Evolutionary conservation across 2,113 vertebrate species (phyloP).

Genomic region (cat (Felis catus)): DNA sequence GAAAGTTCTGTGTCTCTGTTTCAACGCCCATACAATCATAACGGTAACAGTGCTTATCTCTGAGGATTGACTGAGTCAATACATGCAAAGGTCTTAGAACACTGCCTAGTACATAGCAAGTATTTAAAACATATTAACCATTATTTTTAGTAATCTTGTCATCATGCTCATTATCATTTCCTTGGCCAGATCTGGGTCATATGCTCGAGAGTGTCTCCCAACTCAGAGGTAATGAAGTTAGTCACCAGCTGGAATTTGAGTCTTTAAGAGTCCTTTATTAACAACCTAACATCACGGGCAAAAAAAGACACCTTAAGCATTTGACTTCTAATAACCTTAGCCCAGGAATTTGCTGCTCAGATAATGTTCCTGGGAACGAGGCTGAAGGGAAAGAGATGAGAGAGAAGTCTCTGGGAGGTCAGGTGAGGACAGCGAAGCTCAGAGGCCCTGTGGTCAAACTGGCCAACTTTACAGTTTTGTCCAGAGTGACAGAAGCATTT

Average conservation of each 20-base stretch:
- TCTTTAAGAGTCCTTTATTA: background rate
- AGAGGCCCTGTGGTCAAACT: background rate
- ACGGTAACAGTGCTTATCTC: background rate
- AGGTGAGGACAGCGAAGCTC: background rate
- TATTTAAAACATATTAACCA: background rate
- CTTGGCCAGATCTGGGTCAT: background rate
- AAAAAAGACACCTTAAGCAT: background rate
- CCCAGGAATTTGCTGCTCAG: background rate
- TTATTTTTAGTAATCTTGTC: background rate
- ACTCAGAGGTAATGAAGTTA: background rate
- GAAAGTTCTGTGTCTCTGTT: background rate
- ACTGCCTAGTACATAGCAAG: background rate
- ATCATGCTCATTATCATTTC: background rate
- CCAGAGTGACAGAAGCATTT: background rate
- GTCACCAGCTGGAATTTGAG: background rate
- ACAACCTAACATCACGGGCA: background rate
- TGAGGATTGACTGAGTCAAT: background rate
- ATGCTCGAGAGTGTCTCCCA: background rate
- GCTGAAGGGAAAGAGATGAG: background rate
- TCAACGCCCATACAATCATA: background rate
- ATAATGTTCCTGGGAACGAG: background rate
- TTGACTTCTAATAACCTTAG: constrained; percentile 22
- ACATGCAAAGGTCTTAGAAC: background rate
- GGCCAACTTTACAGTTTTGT: background rate
- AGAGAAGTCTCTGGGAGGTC: background rate